phyloP scores from a whole-genome alignment of 1,140 invertebrate genomes.

The Araneus ventricosus region DNA sequence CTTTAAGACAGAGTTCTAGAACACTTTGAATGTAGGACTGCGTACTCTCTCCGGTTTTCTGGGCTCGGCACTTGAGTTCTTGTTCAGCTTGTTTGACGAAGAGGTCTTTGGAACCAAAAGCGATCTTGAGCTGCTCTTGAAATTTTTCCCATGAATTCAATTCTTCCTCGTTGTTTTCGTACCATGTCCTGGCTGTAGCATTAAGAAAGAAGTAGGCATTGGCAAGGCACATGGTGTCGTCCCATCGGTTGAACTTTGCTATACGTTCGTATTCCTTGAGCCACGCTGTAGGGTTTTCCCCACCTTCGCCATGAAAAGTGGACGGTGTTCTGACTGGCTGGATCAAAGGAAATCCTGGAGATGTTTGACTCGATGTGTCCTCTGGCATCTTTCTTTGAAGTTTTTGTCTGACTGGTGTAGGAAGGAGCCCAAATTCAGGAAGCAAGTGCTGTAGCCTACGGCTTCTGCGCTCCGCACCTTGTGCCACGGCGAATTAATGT shows the following conservation, averaged over 20 bases:
- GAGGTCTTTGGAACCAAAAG: not conserved
- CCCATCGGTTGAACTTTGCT: not conserved
- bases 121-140: not conserved
- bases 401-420: no score
- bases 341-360: no score
- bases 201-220: not conserved
- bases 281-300: not conserved
- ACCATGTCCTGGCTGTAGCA: not conserved
- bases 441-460: no score
- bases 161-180: not conserved
- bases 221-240: not conserved
- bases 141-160: not conserved
- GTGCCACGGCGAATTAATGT: no score
- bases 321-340: not conserved
- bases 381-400: no score
- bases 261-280: not conserved
- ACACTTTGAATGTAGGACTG: slow-evolving; percentile 3
- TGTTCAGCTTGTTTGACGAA: not conserved
- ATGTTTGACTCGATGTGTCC: no score
- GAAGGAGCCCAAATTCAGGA: no score
- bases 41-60: not conserved
- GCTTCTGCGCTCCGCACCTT: no score
- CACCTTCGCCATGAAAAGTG: not conserved
- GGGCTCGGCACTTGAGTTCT: not conserved
- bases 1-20: not conserved